Evolutionary conservation across 1,140 invertebrate species (phyloP), one percentile per base, ranked within the genome.

Genomic region (Matsumurasca onukii): DNA sequence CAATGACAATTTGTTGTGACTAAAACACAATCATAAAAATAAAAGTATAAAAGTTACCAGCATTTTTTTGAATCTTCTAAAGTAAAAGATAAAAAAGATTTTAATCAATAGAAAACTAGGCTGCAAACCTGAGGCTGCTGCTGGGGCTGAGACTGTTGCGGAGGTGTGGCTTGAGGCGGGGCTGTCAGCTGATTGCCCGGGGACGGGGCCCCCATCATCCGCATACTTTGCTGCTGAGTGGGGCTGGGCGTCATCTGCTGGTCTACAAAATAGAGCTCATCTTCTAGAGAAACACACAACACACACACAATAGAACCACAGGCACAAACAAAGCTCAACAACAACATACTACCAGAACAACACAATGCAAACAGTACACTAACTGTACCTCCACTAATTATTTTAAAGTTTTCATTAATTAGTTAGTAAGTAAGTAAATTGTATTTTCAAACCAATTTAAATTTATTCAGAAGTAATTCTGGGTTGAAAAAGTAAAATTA

Each of bases 91-190:
- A n/a, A n/a, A n/a, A n/a, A n/a, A n/a, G n/a, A n/a, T n/a, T n/a
- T n/a, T n/a, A n/a, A n/a, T n/a, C n/a, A n/a, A n/a, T n/a, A n/a
- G n/a, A 45, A 65, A 45, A 31, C 45, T n/a, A n/a, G n/a, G n/a
- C 20, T 20, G 13, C 45, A 20, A n/a, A 59, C 66, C 69, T 76
- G 74, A 66, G 78, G 76, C 51, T 76, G 77, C 49, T 78, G 78
- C n/a, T 74, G 68, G 49, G 72, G 64, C 27, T 72, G 49, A 20
- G 55, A 3, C 3, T 13, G 55, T 29, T 22, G 12, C 5, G 22
- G 55, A 12, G 55, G 55, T 27, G 55, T 17, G 5, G 34, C 22
- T 27, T 59, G 55, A 25, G 55, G 13, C 34, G 2, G 55, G 55
- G 22, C 25, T 25, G 55, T 13, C 25, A 13, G 15, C 15, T 29